Conservation (phyloP, 92 coral and sea anemone genomes). For the Zoanthus sansibaricus region DNA sequence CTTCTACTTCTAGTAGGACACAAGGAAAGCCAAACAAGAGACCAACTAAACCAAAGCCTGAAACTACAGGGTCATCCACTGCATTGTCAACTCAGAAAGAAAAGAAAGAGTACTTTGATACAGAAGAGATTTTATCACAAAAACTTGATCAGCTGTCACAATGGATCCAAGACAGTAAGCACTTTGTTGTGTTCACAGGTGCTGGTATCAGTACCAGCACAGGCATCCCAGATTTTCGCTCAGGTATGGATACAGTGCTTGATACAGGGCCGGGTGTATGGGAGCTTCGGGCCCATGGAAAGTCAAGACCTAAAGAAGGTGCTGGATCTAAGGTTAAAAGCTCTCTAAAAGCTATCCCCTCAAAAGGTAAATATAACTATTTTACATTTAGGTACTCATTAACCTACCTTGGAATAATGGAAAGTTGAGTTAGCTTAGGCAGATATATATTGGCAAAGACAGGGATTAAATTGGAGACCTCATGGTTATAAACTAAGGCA, state of each 20-base stretch:
- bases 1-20: neutral
- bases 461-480: no score
- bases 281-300: slow-evolving; percentile 69
- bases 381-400: neutral
- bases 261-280: slow-evolving; percentile 81
- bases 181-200: slow-evolving; percentile 80
- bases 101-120: slow-evolving; percentile 81
- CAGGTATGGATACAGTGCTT: slow-evolving; percentile 82
- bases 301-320: slow-evolving; percentile 35
- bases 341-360: slow-evolving; percentile 70
- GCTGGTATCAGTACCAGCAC: slow-evolving; percentile 88
- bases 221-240: slow-evolving; percentile 80
- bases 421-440: no score
- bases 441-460: no score
- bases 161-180: slow-evolving; percentile 74
- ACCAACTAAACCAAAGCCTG: slow-evolving; percentile 38
- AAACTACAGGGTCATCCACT: neutral
- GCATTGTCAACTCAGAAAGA: slow-evolving; percentile 48
- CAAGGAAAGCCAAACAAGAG: slow-evolving; percentile 11
- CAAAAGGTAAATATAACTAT: slow-evolving; percentile 21
- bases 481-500: no score
- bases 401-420: no score
- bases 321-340: slow-evolving; percentile 43
- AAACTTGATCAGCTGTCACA: slow-evolving; percentile 60
- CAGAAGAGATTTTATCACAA: slow-evolving; percentile 55